Percentiles rank a stretch among this genome's conserved stretches.
Evolutionary conservation across 2,797 vertebrate genomes (phyloP).

Genomic region (Brachymystax lenok): DNA sequence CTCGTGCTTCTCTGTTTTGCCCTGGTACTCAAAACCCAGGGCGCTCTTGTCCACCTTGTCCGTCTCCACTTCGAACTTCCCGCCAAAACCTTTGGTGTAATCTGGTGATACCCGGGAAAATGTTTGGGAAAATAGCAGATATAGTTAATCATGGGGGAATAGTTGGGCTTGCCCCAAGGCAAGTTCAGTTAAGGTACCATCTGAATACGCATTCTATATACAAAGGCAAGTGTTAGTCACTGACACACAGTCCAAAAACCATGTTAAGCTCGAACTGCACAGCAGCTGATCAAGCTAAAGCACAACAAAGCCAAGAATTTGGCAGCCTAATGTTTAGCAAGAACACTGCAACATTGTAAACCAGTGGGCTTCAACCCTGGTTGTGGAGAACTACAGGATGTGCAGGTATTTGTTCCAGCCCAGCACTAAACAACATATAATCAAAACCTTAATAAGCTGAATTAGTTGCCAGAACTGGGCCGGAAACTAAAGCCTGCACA

Average conservation of each 20-base stretch:
- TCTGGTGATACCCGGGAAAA: slow-evolving; percentile 53
- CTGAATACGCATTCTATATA: neutral
- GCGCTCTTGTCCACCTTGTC: slow-evolving; percentile 96
- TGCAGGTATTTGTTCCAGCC: neutral
- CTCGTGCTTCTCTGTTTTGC: slow-evolving; percentile 89
- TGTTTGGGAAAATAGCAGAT: neutral
- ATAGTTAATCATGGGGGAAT: neutral
- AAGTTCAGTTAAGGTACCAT: neutral
- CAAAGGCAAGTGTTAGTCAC: neutral
- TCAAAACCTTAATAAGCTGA: neutral
- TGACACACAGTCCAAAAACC: neutral
- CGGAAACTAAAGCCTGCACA: neutral
- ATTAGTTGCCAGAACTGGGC: neutral
- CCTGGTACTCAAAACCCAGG: slow-evolving; percentile 92
- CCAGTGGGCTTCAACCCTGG: neutral
- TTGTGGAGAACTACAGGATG: neutral
- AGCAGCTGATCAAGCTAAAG: neutral
- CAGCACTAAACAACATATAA: neutral
- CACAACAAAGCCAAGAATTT: neutral
- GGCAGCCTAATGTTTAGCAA: neutral
- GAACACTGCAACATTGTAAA: neutral
- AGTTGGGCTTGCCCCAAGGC: neutral
- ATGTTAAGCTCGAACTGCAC: neutral
- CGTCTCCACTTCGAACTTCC: slow-evolving; percentile 83
- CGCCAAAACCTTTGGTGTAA: slow-evolving; percentile 78